Evolutionary conservation across 2,797 vertebrate genomes (phyloP).

Genomic region (Neoniphon sammara): DNA sequence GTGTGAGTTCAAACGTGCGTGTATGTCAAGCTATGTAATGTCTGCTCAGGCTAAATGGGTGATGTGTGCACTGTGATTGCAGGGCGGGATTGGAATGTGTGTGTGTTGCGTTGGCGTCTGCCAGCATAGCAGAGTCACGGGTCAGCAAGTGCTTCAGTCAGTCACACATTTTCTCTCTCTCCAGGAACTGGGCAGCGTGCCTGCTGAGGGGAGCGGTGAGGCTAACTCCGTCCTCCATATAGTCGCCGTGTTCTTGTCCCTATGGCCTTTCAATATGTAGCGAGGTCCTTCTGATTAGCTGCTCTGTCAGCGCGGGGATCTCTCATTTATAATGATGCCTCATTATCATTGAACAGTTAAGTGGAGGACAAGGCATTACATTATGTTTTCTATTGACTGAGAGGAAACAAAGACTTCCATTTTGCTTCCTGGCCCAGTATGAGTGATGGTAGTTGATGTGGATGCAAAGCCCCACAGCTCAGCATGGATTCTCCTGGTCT

Average conservation of each 20-base stretch:
- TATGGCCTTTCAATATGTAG: constrained; percentile 33
- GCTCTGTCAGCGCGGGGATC: constrained; percentile 19
- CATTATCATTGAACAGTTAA: too few species aligned
- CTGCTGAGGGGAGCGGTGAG: constrained; percentile 34
- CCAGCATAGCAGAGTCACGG: constrained; percentile 60
- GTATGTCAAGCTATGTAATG: constrained; percentile 1
- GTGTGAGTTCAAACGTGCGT: neutral
- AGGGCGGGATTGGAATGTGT: constrained; percentile 59
- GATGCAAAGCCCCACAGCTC: too few species aligned
- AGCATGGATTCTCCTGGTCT: too few species aligned
- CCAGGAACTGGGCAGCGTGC: constrained; percentile 59
- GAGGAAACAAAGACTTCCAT: neutral
- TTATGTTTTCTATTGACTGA: too few species aligned
- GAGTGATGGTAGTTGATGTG: too few species aligned
- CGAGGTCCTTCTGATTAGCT: constrained; percentile 14
- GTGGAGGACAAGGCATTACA: too few species aligned
- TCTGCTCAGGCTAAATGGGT: constrained; percentile 38
- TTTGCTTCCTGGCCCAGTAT: neutral
- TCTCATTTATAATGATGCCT: neutral
- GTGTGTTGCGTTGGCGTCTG: constrained; percentile 43
- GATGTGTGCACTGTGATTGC: constrained; percentile 63
- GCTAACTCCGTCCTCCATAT: constrained; percentile 45
- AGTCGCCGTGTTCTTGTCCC: constrained; percentile 35
- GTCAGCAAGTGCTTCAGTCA: constrained; percentile 55
- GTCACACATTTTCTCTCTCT: constrained; percentile 35